A percentile compares a stretch with the other conserved stretches of the same genome.
Conservation (phyloP, 2,797 vertebrate genomes). For the Morelia viridis region DNA sequence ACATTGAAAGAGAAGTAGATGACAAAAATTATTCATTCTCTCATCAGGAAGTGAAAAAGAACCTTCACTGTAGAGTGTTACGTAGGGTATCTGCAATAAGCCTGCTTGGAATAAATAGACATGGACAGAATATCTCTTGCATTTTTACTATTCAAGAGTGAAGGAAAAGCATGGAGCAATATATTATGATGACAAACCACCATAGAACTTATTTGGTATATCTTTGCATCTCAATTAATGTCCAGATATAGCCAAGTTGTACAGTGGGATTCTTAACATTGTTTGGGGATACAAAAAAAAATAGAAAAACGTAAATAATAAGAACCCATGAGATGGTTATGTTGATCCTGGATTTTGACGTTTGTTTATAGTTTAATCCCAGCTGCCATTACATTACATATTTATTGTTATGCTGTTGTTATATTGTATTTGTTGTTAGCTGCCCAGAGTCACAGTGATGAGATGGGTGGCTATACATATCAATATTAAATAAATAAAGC, state of each 20-base stretch:
- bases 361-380: too few relatives aligned
- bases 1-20: neutral
- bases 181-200: neutral
- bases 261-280: conserved; percentile 50
- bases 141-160: neutral
- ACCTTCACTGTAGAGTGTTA: neutral
- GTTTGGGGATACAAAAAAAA: conserved; percentile 29
- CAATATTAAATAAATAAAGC: conserved; percentile 43
- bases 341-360: too few relatives aligned
- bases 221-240: conserved; percentile 26
- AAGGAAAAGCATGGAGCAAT: neutral
- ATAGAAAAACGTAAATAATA: conserved; percentile 11
- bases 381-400: too few relatives aligned
- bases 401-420: too few relatives aligned
- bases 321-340: too few relatives aligned
- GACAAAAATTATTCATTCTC: neutral
- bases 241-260: neutral
- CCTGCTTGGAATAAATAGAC: neutral
- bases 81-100: neutral
- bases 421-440: too few relatives aligned
- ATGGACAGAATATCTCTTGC: neutral
- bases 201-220: neutral
- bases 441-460: too few relatives aligned
- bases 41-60: neutral
- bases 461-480: too few relatives aligned